phyloP scores from a whole-genome alignment of 2,797 vertebrate genomes.

The Crocodylus rhombifer region DNA sequence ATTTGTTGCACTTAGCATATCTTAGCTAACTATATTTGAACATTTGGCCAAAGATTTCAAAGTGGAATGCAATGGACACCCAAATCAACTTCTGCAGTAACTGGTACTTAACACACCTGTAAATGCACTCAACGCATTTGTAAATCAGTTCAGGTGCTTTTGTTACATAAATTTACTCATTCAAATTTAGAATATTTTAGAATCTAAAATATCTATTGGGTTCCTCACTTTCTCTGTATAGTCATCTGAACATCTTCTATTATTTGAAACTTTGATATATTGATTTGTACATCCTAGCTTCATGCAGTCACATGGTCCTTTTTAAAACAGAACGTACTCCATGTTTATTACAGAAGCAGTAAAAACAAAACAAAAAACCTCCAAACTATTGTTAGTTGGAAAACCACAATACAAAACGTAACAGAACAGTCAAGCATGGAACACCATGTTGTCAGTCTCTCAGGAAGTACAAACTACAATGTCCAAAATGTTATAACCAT shows the following conservation, averaged over 20 bases:
- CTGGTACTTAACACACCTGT: too few relatives aligned
- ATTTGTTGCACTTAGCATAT: background rate
- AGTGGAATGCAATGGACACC: background rate
- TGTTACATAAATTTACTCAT: too few relatives aligned
- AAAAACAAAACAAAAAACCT: background rate
- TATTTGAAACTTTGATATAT: background rate
- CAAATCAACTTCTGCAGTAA: too few relatives aligned
- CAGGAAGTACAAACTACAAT: background rate
- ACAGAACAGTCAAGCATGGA: background rate
- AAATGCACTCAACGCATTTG: too few relatives aligned
- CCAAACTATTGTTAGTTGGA: background rate
- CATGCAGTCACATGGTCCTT: background rate
- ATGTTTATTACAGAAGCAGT: background rate
- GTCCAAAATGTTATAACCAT: background rate
- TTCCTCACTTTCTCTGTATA: background rate
- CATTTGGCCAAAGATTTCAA: background rate
- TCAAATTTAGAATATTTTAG: too few relatives aligned
- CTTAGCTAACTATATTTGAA: background rate
- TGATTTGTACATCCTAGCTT: background rate
- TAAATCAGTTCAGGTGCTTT: too few relatives aligned
- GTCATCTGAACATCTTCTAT: background rate
- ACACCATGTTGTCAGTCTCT: background rate
- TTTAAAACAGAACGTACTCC: background rate
- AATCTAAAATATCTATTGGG: too few relatives aligned
- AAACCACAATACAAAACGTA: background rate